These are phyloP conservation scores for Trichoplusia ni DNA, from an alignment of 1,140 invertebrate genomes.

Conservation along the genomic window DNA sequence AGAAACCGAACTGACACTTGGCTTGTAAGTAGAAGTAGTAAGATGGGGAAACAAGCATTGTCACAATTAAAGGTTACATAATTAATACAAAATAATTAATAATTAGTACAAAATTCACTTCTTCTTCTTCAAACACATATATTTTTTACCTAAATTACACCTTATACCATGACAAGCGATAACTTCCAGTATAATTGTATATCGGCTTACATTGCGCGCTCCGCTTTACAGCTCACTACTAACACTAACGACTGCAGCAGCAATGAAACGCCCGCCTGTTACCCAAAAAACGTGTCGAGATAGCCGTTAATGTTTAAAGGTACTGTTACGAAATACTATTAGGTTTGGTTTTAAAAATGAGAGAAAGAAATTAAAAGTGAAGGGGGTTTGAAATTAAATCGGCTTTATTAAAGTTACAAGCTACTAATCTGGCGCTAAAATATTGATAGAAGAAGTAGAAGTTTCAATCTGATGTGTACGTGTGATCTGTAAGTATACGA, in stretches of 20 bases:
- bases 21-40: no score
- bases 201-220: slow-evolving; percentile 12
- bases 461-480: neutral
- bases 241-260: slow-evolving; percentile 21
- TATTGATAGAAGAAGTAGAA: neutral
- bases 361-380: no score
- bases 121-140: no score
- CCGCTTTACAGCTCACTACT: neutral
- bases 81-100: no score
- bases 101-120: neutral
- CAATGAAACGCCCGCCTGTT: slow-evolving; percentile 17
- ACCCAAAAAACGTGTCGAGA: slow-evolving; percentile 20
- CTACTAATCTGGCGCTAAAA: neutral
- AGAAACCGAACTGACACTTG: no score
- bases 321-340: slow-evolving; percentile 1
- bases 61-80: no score
- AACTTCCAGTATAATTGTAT: neutral
- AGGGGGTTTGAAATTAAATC: no score
- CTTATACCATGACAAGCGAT: neutral
- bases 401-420: no score
- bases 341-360: neutral
- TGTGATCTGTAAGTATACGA: no score
- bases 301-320: slow-evolving; percentile 20
- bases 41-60: no score
- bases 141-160: no score